These are phyloP conservation scores for Zalophus californianus DNA, from an alignment of 2,797 vertebrate species.

Conservation along the genomic window DNA sequence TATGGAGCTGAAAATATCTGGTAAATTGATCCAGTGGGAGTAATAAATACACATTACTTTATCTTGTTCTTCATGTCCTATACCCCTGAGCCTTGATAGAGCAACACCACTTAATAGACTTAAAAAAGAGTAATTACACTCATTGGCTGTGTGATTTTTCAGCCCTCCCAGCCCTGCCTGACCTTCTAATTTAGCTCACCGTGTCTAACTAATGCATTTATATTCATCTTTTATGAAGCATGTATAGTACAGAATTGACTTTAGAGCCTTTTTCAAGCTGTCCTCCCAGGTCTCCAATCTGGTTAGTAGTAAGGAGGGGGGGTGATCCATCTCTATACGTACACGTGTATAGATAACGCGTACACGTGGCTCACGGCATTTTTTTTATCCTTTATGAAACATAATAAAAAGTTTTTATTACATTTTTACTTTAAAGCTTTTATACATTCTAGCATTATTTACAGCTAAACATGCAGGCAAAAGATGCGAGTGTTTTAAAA, in stretches of 20 bases:
- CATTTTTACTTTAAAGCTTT: conserved; percentile 87
- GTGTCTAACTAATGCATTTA: conserved; percentile 92
- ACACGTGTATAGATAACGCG: conserved; percentile 56
- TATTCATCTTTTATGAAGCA: conserved; percentile 92
- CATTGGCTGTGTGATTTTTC: conserved; percentile 92
- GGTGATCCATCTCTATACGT: background rate
- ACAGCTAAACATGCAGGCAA: conserved; percentile 89
- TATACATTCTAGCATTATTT: conserved; percentile 88
- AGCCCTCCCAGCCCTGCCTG: conserved; percentile 91
- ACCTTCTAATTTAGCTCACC: conserved; percentile 93
- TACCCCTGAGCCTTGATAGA: conserved; percentile 92
- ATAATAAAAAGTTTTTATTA: conserved; percentile 85
- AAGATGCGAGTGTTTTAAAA: conserved; percentile 89
- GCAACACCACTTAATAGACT: conserved; percentile 94
- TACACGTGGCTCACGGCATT: conserved; percentile 66
- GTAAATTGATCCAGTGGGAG: conserved; percentile 94
- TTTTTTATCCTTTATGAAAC: conserved; percentile 85
- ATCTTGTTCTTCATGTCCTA: conserved; percentile 93
- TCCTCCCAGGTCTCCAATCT: conserved; percentile 84
- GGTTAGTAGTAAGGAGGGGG: conserved; percentile 73
- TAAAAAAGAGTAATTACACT: conserved; percentile 94
- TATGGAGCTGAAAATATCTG: conserved; percentile 91
- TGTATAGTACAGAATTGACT: conserved; percentile 88
- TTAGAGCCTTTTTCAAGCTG: conserved; percentile 86
- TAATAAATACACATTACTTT: conserved; percentile 95